Base-by-base conservation (phyloP, 92 coral and sea anemone species). In the Zoanthus solanderi region DNA sequence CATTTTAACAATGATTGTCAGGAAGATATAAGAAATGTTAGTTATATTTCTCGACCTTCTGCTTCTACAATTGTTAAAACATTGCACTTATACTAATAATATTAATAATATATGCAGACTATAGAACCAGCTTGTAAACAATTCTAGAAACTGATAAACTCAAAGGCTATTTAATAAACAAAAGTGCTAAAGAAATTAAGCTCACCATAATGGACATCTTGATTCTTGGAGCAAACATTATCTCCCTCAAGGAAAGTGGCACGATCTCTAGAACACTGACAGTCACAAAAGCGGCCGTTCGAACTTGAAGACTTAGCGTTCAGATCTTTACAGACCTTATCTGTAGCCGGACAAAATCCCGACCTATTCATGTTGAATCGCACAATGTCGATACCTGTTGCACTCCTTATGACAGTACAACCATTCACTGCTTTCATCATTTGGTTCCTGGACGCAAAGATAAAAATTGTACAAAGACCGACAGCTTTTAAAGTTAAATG, bases 211-310 rank as follows among this genome's bases (percentile, higher is more conserved):
- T 15, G 3, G n/a, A 15, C 65, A 14, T 13, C 1, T 6, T 58
- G 0, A 14, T 58, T 58, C 5, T 15, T 15, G 6, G 23, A 16
- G n/a, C 65, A 58, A 58, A 7, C n/a, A 14, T 58, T 58, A 11
- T 58, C 65, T 58, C 65, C 65, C 65, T 58, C 65, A 58, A 58
- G 65, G n/a, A 58, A 58, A 58, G 65, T 58, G 65, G 65, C 23
- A 14, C 12, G 65, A 0, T 58, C 65, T 1, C 0, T 13, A 14
- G n/a, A 0, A 6, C 65, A 37, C 2, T 37, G 42, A 4, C 65
- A 58, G 16, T 58, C 0, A 14, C 2, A 5, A 1, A 17, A 2
- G 11, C n/a, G 65, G 65, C n/a, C n/a, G 65, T 18, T 58, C 65
- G n/a, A 58, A 58, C 16, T 58, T 18, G 23, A 58, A 58, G 65